Evolutionary conservation across 2,113 vertebrate genomes (phyloP).

Genomic region (Ceyx margarethae): DNA sequence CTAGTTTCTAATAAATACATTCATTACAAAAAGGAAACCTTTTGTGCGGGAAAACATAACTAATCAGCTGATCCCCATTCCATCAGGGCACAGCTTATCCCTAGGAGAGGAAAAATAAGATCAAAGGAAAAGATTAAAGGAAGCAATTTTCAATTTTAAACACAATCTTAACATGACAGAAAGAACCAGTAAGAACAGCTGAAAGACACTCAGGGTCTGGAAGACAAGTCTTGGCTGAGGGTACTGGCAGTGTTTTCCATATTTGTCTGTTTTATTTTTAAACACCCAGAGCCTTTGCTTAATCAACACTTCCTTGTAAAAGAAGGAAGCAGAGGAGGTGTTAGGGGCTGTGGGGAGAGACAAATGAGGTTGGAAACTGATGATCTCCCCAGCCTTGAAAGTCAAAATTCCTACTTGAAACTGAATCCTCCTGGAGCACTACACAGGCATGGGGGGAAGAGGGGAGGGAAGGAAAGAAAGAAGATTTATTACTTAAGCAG

Average conservation of each 20-base stretch:
- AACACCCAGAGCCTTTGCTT: constrained; percentile 71
- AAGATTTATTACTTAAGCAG: constrained; percentile 72
- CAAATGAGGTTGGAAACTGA: constrained; percentile 49
- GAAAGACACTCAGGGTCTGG: constrained; percentile 25
- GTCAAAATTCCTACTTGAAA: constrained; percentile 77
- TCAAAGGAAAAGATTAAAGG: constrained; percentile 10
- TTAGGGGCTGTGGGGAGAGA: background rate
- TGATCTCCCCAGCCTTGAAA: constrained; percentile 53
- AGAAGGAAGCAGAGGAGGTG: constrained; percentile 58
- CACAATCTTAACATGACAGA: background rate
- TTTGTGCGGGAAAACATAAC: background rate
- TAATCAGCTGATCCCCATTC: background rate
- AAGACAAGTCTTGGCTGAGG: constrained; percentile 59
- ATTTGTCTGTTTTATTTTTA: constrained; percentile 83
- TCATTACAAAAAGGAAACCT: background rate
- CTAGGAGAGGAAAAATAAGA: background rate
- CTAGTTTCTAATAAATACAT: background rate
- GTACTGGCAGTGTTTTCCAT: constrained; percentile 58
- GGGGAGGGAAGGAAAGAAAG: constrained; percentile 17
- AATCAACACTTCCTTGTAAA: constrained; percentile 76
- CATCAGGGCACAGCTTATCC: background rate
- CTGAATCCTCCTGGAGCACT: constrained; percentile 50
- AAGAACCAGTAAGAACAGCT: constrained; percentile 21
- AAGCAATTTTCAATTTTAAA: constrained; percentile 1
- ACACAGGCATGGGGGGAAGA: background rate